Conservation (phyloP, 2,113 vertebrate genomes). For the Hippocampus comes region DNA sequence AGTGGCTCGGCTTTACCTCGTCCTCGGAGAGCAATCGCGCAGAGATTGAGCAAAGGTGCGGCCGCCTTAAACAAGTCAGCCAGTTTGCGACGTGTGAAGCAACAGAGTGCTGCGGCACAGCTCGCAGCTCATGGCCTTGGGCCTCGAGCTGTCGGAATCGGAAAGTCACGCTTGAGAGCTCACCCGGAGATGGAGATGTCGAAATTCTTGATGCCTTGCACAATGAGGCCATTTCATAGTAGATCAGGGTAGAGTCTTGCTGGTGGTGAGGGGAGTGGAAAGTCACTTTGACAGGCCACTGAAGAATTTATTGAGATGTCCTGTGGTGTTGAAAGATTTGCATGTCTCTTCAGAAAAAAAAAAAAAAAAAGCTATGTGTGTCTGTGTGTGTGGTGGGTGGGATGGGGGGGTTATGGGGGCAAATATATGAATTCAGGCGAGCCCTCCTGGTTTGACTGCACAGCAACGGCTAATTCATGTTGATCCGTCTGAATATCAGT, state of each 20-base stretch:
- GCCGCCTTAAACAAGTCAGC: constrained; percentile 69
- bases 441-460: constrained; percentile 21
- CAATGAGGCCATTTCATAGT: constrained; percentile 69
- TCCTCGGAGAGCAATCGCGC: constrained; percentile 44
- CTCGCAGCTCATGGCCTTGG: constrained; percentile 63
- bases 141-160: constrained; percentile 63
- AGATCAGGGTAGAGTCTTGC: constrained; percentile 56
- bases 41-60: constrained; percentile 59
- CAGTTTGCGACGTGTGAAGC: constrained; percentile 66
- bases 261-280: constrained; percentile 68
- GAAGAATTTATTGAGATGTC: constrained; percentile 75
- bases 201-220: constrained; percentile 60
- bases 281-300: constrained; percentile 70
- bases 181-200: constrained; percentile 55
- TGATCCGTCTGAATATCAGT: constrained; percentile 34
- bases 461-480: constrained; percentile 28
- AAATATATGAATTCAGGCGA: constrained; percentile 27
- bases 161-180: constrained; percentile 72
- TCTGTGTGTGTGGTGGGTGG: too few species aligned
- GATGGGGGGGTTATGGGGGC: constrained; percentile 16
- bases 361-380: background rate
- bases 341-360: constrained; percentile 52
- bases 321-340: constrained; percentile 66
- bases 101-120: constrained; percentile 63
- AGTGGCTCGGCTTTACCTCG: constrained; percentile 42